Base-by-base conservation (phyloP, 1,140 invertebrate genomes). In the Eumaeus atala region DNA sequence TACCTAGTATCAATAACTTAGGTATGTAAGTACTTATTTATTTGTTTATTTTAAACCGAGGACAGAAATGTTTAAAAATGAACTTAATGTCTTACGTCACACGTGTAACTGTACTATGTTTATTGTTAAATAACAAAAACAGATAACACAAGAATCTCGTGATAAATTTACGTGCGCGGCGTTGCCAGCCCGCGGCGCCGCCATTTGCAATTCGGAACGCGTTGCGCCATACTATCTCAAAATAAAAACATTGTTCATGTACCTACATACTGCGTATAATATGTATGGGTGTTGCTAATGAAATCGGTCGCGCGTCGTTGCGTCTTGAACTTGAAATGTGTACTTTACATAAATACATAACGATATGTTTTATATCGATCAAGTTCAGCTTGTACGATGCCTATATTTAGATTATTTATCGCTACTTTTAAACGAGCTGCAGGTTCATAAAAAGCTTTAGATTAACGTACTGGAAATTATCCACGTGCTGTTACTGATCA, bases 111-210 rank as follows among this genome's bases (percentile, higher is more conserved):
- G 40, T 44, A 44, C 40, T 16, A 16, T 44, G 48, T 49, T 50
- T 33, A 55, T 35, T 34, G 37, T 50, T 37, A 42, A 14, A 42
- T 49, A 51, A 50, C 33, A 42, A 51, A 34, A 56, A 51, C 37
- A 44, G 48, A 44, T 50, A 48, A 42, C 42, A 37, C 9, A 55
- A 37, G 47, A 55, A 55, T 55, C 44, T 37, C 36, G 21, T 50
- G 54, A 56, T 42, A 51, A 56, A 50, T 49, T 56, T 49, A 56
- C 37, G 72, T 64, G 64, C 51, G 73, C 76, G 76, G 59, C 65
- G 79, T 85, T 85, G 79, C 77, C 79, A 66, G 56, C 60, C 64
- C 56, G 69, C 44, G 49, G 21, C 61, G 60, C 60, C 51, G 51
- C 38, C 51, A 53, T 53, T 53, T 53, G 51, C 51, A 53, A 53